Conservation (phyloP, 2,113 vertebrate genomes). For the Xiphophorus maculatus region DNA sequence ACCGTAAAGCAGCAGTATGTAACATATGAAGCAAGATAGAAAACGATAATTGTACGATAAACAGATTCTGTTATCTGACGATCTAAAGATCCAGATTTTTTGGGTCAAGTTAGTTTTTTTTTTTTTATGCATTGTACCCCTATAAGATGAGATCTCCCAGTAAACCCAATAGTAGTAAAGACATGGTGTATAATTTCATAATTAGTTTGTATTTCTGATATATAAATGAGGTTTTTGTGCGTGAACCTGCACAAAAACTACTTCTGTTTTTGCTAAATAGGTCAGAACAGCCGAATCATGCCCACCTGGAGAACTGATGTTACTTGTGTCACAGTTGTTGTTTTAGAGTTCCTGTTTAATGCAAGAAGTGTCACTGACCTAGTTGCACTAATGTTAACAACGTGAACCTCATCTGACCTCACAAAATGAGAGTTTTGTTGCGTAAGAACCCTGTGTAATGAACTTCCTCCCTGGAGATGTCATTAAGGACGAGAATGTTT, state of each 20-base stretch:
- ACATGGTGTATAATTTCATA: not conserved
- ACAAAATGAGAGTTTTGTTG: slow-evolving; percentile 72
- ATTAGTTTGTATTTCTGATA: not conserved
- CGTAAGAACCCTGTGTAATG: slow-evolving; percentile 72
- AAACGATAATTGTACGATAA: not conserved
- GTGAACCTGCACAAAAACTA: not conserved
- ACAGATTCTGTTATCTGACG: not conserved
- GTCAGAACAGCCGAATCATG: slow-evolving; percentile 38
- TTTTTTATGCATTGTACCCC: not conserved
- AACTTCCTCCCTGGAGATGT: slow-evolving; percentile 77
- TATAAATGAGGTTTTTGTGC: not conserved
- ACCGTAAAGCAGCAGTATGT: not conserved
- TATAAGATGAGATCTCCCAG: not conserved
- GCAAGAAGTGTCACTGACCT: slow-evolving; percentile 66
- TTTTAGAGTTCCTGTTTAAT: slow-evolving; percentile 47
- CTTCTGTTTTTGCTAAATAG: slow-evolving; percentile 49
- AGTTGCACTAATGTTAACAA: slow-evolving; percentile 67
- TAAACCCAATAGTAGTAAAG: not conserved
- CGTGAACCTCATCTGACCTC: slow-evolving; percentile 76
- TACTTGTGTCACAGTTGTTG: slow-evolving; percentile 46
- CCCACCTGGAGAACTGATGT: slow-evolving; percentile 52
- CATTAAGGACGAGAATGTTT: slow-evolving; percentile 79
- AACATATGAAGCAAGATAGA: not conserved
- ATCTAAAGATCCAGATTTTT: not conserved
- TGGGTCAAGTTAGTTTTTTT: not conserved